Conservation (phyloP, 2,888 invertebrate species). For the Hyposoter dolosus region DNA sequence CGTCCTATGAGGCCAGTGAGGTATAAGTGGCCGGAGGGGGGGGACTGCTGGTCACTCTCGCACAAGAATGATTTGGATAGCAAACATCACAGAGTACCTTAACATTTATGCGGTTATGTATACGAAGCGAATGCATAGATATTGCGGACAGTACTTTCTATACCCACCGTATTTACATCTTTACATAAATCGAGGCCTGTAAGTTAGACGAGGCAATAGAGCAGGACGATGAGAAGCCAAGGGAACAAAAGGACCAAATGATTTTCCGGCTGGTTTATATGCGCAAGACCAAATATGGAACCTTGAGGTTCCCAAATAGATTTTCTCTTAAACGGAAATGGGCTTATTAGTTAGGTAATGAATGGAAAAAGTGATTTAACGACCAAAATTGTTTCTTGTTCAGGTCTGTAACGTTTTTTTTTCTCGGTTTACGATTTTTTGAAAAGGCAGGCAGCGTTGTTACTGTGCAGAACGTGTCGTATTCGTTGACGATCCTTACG, state of each 20-base stretch:
- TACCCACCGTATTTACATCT: constrained; percentile 62
- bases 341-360: not conserved
- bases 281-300: not conserved
- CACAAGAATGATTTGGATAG: constrained; percentile 4
- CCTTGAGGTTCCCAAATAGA: not conserved
- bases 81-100: constrained; percentile 20
- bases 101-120: constrained; percentile 18
- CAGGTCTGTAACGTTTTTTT: too few relatives aligned
- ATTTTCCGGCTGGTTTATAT: not conserved
- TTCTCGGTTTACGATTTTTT: too few relatives aligned
- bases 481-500: not conserved
- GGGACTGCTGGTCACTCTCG: constrained; percentile 2
- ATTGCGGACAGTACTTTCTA: constrained; percentile 42
- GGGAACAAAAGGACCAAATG: not conserved
- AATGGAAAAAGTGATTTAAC: too few relatives aligned
- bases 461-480: too few relatives aligned
- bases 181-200: constrained; percentile 55
- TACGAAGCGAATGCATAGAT: constrained; percentile 5
- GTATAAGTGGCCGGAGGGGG: not conserved
- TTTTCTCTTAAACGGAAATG: not conserved
- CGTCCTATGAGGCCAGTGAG: constrained; percentile 25
- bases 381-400: not conserved
- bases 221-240: not conserved
- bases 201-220: constrained; percentile 38
- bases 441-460: too few relatives aligned